Percentiles rank a stretch among this genome's conserved stretches.
These are phyloP conservation scores for Tichodroma muraria DNA, from an alignment of 2,113 vertebrate genomes.

Conservation along the genomic window DNA sequence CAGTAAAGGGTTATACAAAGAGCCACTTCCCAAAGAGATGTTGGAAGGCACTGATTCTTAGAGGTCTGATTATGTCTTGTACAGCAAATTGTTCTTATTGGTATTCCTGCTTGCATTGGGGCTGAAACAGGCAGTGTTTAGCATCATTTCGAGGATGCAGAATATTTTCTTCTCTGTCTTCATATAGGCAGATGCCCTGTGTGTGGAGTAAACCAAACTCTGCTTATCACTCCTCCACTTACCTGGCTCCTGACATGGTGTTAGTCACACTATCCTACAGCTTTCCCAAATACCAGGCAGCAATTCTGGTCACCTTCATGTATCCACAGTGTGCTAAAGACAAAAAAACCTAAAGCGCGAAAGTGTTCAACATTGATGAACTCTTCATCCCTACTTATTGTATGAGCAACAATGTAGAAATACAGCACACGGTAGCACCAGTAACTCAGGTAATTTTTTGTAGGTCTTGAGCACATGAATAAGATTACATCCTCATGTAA, in stretches of 20 bases:
- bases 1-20: fast-evolving
- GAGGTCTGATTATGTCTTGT: not conserved
- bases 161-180: not conserved
- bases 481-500: not conserved
- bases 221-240: not conserved
- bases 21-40: not conserved
- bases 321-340: not conserved
- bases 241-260: not conserved
- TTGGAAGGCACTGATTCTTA: not conserved
- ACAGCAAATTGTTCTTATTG: not conserved
- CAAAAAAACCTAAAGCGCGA: not conserved
- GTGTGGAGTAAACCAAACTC: not conserved
- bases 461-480: not conserved
- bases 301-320: not conserved
- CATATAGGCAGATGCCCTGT: not conserved
- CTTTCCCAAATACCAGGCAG: not conserved
- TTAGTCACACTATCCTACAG: not conserved
- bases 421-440: not conserved
- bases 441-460: not conserved
- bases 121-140: not conserved
- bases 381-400: not conserved
- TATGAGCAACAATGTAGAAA: not conserved
- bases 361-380: not conserved
- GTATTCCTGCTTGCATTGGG: not conserved
- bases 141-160: not conserved